Percentiles rank a stretch among this genome's conserved stretches.
Conservation (phyloP, 2,797 vertebrate genomes). For the Adrianichthys oophorus region DNA sequence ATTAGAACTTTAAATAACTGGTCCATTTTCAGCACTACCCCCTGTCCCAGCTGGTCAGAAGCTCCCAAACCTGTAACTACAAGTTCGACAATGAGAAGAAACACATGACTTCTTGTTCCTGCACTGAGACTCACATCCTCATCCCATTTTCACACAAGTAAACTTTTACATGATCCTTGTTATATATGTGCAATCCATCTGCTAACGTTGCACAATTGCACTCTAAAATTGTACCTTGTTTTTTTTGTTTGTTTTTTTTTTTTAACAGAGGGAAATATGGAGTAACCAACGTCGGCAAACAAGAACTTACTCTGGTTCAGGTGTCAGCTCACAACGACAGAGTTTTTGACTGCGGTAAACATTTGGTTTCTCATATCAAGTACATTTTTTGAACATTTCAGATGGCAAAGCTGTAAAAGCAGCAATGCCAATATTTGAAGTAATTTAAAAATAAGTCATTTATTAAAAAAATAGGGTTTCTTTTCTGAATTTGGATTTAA, state of each 20-base stretch:
- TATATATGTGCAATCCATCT: not conserved
- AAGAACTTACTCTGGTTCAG: conserved; percentile 83
- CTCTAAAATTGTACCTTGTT: not conserved
- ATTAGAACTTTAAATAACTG: conserved; percentile 3
- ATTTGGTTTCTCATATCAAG: not conserved
- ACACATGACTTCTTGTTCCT: conserved; percentile 85
- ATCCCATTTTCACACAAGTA: conserved; percentile 89
- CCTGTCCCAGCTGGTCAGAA: conserved; percentile 83
- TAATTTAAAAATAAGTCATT: no score
- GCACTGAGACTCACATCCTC: conserved; percentile 89
- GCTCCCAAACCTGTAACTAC: conserved; percentile 91
- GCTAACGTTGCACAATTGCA: not conserved
- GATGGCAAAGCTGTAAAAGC: no score
- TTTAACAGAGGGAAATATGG: conserved; percentile 81
- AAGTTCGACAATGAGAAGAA: conserved; percentile 85
- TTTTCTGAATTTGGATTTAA: no score
- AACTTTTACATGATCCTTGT: conserved; percentile 30
- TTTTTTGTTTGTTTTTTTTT: not conserved
- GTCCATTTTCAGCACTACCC: conserved; percentile 75
- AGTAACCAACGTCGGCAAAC: conserved; percentile 84
- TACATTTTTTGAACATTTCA: no score
- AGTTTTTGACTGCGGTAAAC: conserved; percentile 84
- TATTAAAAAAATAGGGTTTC: no score
- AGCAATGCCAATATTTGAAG: no score
- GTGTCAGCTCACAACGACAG: conserved; percentile 83